phyloP scores from a whole-genome alignment of 2,113 vertebrate species.

The Neolamprologus variostigma region DNA sequence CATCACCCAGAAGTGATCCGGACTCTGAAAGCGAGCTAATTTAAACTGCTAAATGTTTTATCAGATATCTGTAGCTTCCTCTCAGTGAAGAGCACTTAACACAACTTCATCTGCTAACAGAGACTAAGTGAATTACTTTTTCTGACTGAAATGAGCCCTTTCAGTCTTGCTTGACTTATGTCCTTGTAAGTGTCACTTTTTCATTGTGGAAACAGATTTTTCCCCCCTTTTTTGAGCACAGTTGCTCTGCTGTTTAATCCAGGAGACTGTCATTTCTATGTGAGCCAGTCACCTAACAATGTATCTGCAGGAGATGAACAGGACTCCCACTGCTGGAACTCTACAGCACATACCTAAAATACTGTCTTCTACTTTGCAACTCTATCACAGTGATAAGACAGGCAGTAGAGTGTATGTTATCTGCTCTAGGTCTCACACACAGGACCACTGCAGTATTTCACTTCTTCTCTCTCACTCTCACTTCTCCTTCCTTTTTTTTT shows the following conservation, averaged over 20 bases:
- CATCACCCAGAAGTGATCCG: background rate
- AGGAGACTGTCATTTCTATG: background rate
- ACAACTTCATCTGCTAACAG: background rate
- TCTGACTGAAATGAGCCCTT: background rate
- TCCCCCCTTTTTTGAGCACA: background rate
- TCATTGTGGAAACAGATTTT: background rate
- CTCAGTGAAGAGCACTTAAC: background rate
- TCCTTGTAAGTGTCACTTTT: background rate
- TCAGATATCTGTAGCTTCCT: background rate
- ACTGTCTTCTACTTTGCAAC: background rate
- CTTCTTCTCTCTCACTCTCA: background rate
- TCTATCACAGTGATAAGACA: background rate
- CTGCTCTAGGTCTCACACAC: conserved; percentile 6
- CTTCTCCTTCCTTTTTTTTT: background rate
- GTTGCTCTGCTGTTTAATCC: background rate
- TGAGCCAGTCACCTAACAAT: background rate
- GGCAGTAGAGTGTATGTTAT: background rate
- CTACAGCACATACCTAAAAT: background rate
- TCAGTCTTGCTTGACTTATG: background rate
- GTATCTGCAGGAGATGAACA: background rate
- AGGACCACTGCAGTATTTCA: conserved; percentile 43
- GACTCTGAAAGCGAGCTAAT: background rate
- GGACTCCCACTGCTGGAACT: background rate
- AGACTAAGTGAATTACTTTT: background rate
- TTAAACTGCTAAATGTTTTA: background rate